Base-by-base conservation (phyloP, 2,888 invertebrate genomes). In the Miltochrista miniata region DNA sequence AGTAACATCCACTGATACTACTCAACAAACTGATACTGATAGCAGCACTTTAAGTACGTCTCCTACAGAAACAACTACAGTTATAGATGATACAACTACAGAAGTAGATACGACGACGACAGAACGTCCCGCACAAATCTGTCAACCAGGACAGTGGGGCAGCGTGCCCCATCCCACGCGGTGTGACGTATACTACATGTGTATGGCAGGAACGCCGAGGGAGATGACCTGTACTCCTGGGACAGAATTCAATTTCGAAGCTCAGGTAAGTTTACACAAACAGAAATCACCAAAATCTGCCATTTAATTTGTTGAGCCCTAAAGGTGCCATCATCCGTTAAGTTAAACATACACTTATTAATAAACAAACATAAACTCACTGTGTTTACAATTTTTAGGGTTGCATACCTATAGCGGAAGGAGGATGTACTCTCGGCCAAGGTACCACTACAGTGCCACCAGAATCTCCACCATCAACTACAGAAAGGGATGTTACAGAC, bases 141-240 rank as follows among this genome's bases (percentile, higher is more conserved):
- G 77, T 37, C 57, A 68, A 3, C 48, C 64, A 1, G 76, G 66
- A 5, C 54, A 55, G 0, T 65, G 70, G 9, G 77, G 74, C 12
- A 68, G 70, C 9, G 35, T 75, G 0, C 54, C 79, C 0, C 65
- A 79, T 33, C 76, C 77, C 0, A 49, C 59, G 0, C 49, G 56
- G 9, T 81, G 81, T 48, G 44, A 68, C 34, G 51, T 54, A 0
- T 81, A 68, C 51, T 79, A 72, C 24, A 46, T 79, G 45, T 80
- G 79, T 37, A 37, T 64, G 0, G 68, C 52, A 0, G 72, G 72
- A 0, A 41, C 12, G 29, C 18, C 11, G 1, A 39, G 29, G 18
- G 14, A 15, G 0, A 38, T 38, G 37, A 12, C 13, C 15, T 81
- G 82, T 24, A 24, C 18, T 24, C 3, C 18, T 24, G 33, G 33